phyloP scores from a whole-genome alignment of 2,888 invertebrate species.

The Byasa hedistus region DNA sequence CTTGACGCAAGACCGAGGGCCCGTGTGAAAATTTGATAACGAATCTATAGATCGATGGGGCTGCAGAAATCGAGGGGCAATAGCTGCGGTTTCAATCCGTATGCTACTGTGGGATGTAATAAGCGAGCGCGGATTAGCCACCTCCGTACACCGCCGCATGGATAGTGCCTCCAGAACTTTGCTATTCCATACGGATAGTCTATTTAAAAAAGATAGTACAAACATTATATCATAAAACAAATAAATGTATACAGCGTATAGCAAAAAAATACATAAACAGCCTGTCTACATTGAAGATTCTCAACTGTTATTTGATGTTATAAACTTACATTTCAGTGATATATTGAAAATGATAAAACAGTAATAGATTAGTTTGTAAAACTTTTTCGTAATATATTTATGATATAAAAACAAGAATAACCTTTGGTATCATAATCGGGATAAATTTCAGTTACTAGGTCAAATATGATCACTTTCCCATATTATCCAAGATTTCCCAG shows the following conservation, averaged over 20 bases:
- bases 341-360: too few species aligned
- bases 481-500: slow-evolving; percentile 1
- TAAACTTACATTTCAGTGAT: too few species aligned
- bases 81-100: slow-evolving; percentile 73
- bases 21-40: slow-evolving; percentile 80
- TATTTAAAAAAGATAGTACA: neutral
- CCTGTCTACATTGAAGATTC: too few species aligned
- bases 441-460: too few species aligned
- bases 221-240: neutral
- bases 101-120: slow-evolving; percentile 77
- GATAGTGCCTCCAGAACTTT: slow-evolving; percentile 11
- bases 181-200: slow-evolving; percentile 8
- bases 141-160: slow-evolving; percentile 37
- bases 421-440: too few species aligned
- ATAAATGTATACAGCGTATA: too few species aligned
- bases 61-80: slow-evolving; percentile 70
- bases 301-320: too few species aligned
- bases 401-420: too few species aligned
- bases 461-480: neutral
- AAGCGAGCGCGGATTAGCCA: slow-evolving; percentile 66
- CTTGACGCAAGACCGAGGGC: slow-evolving; percentile 61
- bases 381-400: too few species aligned
- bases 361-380: too few species aligned
- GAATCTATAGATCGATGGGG: slow-evolving; percentile 75
- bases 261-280: too few species aligned